A percentile compares a stretch with the other conserved stretches of the same genome.
Evolutionary conservation across 2,113 vertebrate genomes (phyloP).

Genomic region (Brienomyrus longianalis): DNA sequence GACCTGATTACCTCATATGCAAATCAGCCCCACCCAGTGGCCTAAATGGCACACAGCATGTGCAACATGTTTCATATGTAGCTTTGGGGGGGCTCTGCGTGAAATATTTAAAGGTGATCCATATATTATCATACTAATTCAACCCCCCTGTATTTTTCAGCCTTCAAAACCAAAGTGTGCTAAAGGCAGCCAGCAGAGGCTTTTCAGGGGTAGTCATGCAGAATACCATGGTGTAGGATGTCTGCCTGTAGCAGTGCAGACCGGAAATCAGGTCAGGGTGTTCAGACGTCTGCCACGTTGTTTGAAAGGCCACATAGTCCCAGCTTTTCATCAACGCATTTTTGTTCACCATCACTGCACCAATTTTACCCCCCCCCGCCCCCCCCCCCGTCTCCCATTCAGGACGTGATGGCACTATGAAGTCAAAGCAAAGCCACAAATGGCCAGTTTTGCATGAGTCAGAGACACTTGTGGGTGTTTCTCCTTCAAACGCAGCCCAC

Average conservation of each 20-base stretch:
- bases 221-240: not conserved
- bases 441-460: conserved; percentile 17
- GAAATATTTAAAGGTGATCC: not conserved
- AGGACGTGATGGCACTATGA: conserved; percentile 22
- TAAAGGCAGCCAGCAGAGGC: not conserved
- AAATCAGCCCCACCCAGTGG: not conserved
- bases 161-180: not conserved
- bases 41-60: not conserved
- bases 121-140: not conserved
- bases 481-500: conserved; percentile 26
- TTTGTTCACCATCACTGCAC: not conserved
- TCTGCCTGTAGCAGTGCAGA: not conserved
- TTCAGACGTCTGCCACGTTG: not conserved
- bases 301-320: not conserved
- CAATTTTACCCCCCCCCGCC: not conserved
- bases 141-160: not conserved
- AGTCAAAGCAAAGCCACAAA: conserved; percentile 30
- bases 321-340: not conserved
- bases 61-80: not conserved
- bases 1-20: not conserved
- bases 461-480: not conserved
- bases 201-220: not conserved
- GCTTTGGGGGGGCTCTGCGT: not conserved
- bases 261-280: not conserved
- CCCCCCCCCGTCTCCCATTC: not conserved